Conservation (phyloP, 2,113 vertebrate genomes). For the Willisornis vidua region DNA sequence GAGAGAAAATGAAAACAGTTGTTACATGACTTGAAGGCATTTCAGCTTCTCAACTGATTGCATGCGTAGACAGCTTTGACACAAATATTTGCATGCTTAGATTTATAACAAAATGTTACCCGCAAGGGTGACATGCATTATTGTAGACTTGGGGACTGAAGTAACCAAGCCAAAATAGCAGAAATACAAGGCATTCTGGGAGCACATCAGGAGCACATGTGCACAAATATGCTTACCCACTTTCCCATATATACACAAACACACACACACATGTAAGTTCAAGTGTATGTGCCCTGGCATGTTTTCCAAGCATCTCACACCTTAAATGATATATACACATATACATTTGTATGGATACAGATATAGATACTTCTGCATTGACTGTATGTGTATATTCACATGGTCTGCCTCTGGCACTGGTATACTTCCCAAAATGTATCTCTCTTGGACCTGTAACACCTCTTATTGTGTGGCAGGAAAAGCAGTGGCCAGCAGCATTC, state of each 20-base stretch:
- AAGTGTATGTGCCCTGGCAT: neutral
- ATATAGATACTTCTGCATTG: neutral
- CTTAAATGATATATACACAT: neutral
- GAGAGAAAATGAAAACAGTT: constrained; percentile 55
- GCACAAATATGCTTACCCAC: neutral
- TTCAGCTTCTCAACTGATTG: constrained; percentile 45
- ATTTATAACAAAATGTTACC: constrained; percentile 31
- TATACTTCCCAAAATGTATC: neutral
- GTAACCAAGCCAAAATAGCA: constrained; percentile 18
- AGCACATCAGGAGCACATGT: neutral
- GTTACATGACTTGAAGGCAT: constrained; percentile 43
- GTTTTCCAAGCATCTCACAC: neutral
- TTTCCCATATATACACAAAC: neutral
- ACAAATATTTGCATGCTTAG: constrained; percentile 41
- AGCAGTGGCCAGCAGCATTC: neutral
- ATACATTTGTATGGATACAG: neutral
- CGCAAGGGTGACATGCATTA: neutral
- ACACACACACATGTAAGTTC: rapidly evolving
- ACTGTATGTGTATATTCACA: neutral
- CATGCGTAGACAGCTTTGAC: constrained; percentile 44
- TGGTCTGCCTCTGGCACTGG: neutral
- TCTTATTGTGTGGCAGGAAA: neutral
- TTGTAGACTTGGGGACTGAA: neutral
- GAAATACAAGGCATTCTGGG: neutral
- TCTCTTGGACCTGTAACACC: neutral